phyloP scores from a whole-genome alignment of 2,797 vertebrate species.

The Platyrinchus mystaceus region DNA sequence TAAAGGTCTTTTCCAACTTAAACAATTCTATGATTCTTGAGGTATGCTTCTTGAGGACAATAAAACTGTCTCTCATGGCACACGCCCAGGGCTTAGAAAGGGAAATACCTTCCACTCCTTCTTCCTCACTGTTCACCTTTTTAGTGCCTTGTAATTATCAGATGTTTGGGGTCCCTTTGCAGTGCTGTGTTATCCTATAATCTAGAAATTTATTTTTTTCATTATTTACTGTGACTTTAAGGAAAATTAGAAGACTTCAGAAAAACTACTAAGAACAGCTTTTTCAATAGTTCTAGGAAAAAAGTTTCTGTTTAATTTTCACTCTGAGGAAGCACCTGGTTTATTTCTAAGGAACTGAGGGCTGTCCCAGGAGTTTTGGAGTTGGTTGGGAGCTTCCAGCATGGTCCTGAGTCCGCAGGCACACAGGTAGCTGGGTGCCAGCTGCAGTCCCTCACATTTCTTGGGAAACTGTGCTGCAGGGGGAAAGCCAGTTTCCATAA shows the following conservation, averaged over 20 bases:
- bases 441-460: not conserved
- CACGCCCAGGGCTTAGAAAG: not conserved
- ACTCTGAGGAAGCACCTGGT: not conserved
- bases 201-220: not conserved
- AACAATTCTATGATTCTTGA: not conserved
- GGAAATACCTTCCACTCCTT: not conserved
- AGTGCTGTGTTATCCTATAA: not conserved
- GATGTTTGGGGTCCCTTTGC: not conserved
- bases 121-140: not conserved
- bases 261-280: not conserved
- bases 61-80: not conserved
- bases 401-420: rapidly evolving
- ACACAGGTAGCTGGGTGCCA: not conserved
- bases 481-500: not conserved
- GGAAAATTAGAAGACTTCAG: not conserved
- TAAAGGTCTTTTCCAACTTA: not conserved
- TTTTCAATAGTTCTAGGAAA: not conserved
- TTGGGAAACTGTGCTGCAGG: not conserved
- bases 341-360: not conserved
- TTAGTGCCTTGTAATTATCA: not conserved
- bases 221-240: not conserved
- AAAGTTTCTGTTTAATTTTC: not conserved
- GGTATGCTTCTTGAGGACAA: not conserved
- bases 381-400: not conserved
- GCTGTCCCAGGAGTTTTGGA: rapidly evolving